Conservation (phyloP, 2,113 vertebrate genomes). For the Poicephalus meyeri region DNA sequence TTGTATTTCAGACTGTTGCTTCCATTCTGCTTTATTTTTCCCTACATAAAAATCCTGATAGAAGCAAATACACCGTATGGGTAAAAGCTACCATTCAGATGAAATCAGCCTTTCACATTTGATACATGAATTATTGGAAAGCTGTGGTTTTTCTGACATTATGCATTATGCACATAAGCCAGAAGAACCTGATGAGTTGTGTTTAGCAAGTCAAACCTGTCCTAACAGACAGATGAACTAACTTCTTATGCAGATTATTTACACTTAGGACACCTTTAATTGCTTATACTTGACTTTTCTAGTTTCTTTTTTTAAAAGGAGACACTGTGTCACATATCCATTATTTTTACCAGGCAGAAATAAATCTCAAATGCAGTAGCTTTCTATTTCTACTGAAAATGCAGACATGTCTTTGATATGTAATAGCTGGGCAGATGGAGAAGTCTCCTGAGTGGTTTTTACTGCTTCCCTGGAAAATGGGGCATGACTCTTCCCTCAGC, state of each 20-base stretch:
- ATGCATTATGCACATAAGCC: background rate
- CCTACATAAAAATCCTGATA: slow-evolving; percentile 35
- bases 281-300: slow-evolving; percentile 25
- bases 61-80: background rate
- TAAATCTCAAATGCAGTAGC: background rate
- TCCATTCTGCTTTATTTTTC: slow-evolving; percentile 20
- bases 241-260: slow-evolving; percentile 17
- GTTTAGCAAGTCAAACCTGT: slow-evolving; percentile 35
- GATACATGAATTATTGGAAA: background rate
- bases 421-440: slow-evolving; percentile 63
- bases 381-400: slow-evolving; percentile 58
- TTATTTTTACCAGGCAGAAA: slow-evolving; percentile 42
- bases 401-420: slow-evolving; percentile 41
- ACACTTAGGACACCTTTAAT: background rate
- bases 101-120: slow-evolving; percentile 18
- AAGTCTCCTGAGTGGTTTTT: slow-evolving; percentile 38
- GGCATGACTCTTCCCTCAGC: background rate
- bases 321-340: background rate
- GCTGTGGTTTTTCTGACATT: background rate
- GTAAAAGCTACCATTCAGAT: slow-evolving; percentile 27
- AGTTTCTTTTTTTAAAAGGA: slow-evolving; percentile 41
- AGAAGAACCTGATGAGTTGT: slow-evolving; percentile 18
- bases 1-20: slow-evolving; percentile 43
- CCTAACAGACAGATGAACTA: slow-evolving; percentile 15
- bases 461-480: slow-evolving; percentile 46